Evolutionary conservation across 2,888 invertebrate genomes (phyloP).

Genomic region (Calliopum simillimum): DNA sequence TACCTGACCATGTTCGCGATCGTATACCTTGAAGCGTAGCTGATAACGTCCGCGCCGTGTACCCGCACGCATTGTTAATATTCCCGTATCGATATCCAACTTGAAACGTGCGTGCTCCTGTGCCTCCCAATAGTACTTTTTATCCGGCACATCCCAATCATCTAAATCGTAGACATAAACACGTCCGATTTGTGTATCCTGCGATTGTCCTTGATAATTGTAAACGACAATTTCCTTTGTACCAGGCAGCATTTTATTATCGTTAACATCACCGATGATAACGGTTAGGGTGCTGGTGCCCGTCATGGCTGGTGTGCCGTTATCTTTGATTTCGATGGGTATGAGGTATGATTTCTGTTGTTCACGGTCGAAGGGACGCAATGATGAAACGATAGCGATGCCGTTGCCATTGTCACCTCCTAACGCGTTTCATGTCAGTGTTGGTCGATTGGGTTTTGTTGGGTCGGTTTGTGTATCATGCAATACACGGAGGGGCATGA

Average conservation of each 20-base stretch:
- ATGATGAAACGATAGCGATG: slow-evolving; percentile 94
- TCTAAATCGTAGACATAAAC: slow-evolving; percentile 97
- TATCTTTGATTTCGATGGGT: slow-evolving; percentile 97
- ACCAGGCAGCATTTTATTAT: slow-evolving; percentile 98
- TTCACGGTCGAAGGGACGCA: slow-evolving; percentile 93
- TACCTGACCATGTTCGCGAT: slow-evolving; percentile 92
- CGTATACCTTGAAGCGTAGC: slow-evolving; percentile 86
- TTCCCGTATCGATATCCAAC: slow-evolving; percentile 90
- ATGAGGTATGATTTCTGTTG: slow-evolving; percentile 94
- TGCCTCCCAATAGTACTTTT: slow-evolving; percentile 94
- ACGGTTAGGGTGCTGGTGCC: slow-evolving; percentile 95
- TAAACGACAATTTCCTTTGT: slow-evolving; percentile 96
- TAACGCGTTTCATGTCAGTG: slow-evolving; percentile 56
- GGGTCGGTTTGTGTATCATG: neutral
- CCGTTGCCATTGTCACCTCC: slow-evolving; percentile 97
- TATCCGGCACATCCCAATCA: slow-evolving; percentile 98
- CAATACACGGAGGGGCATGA: neutral
- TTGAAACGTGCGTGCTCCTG: slow-evolving; percentile 88
- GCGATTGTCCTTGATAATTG: slow-evolving; percentile 92
- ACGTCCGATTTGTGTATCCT: slow-evolving; percentile 89
- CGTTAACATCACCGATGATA: slow-evolving; percentile 96
- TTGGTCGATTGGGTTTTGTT: neutral
- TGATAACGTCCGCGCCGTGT: slow-evolving; percentile 88
- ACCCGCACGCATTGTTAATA: slow-evolving; percentile 93
- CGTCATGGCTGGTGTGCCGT: slow-evolving; percentile 93